Evolutionary conservation across 2,888 invertebrate species (phyloP), one percentile per base, ranked within the genome.

Genomic region (Drosophila borealis): DNA sequence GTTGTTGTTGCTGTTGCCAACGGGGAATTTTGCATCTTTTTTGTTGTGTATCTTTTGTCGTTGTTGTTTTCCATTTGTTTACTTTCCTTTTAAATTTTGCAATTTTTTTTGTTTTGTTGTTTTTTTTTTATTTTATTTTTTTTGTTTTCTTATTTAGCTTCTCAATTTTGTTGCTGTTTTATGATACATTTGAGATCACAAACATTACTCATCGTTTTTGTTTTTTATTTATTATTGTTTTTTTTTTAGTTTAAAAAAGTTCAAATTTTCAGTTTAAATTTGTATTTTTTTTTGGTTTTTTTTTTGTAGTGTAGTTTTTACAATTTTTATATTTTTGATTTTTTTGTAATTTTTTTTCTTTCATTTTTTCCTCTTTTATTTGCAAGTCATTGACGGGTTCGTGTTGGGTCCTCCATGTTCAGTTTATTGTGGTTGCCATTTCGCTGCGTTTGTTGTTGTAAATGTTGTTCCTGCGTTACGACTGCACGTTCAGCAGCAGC

Each of bases 401-500:
- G 55, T 50, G 68, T 68, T 73, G 84, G 84, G 83, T 86, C 76
- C 63, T 74, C 42, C 73, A 48, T 72, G 55, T 66, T 77, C 49
- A 62, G 45, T 67, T 69, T 42, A 57, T 66, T 69, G 76, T 72
- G 63, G 60, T 74, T 29, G 29, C 29, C 29, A 29, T 29, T 29
- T 29, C 29, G 29, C 29, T 29, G 29, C 29, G 29, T 8, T 29
- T 29, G 29, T 29, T 71, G 50, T 70, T 65, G n/a, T 72, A 48
- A 57, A 63, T 76, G 34, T 65, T 69, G 36, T 50, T 63, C 46
- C 61, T 66, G 49, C 80, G 89, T 92, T 93, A 93, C 89, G 93
- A 93, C 84, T 93, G 93, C 90, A 95, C 94, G 92, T 95, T 95
- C 90, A 95, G 94, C 90, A 95, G 93, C 91, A 95, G 91, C 92